Evolutionary conservation across 1,140 invertebrate genomes (phyloP).

Genomic region (Steinernema khuongi): DNA sequence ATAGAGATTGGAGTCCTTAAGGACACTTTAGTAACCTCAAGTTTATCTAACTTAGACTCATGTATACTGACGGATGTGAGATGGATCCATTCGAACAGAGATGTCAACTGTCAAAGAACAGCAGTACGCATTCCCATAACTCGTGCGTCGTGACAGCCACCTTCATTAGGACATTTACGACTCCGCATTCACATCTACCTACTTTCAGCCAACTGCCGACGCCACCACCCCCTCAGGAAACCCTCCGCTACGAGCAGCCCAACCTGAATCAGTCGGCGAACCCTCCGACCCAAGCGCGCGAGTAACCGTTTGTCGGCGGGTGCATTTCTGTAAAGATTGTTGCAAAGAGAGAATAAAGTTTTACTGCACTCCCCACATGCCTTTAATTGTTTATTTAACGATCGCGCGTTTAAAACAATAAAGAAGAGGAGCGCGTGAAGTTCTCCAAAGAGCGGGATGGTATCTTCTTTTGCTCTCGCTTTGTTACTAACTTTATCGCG

Average conservation of each 20-base stretch:
- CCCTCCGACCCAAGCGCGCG: background rate
- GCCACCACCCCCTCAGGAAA: background rate
- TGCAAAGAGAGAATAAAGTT: slow-evolving; percentile 11
- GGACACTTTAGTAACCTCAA: no score
- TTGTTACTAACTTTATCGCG: no score
- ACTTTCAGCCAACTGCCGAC: background rate
- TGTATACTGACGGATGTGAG: no score
- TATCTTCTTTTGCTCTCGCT: no score
- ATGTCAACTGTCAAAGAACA: no score
- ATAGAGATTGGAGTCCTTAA: no score
- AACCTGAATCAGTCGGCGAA: background rate
- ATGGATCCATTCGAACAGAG: no score
- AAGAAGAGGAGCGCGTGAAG: background rate
- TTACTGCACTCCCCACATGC: background rate
- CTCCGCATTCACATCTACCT: no score
- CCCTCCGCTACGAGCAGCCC: slow-evolving; percentile 5
- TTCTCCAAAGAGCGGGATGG: background rate
- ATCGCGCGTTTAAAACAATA: background rate
- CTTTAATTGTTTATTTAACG: slow-evolving; percentile 13
- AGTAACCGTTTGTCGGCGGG: background rate
- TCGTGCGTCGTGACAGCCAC: no score
- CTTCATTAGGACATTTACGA: no score
- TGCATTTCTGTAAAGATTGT: background rate
- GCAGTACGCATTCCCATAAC: no score
- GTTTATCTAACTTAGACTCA: no score